These are phyloP conservation scores for Saccostrea cuccullata DNA, from an alignment of 1,140 invertebrate genomes.

Conservation along the genomic window DNA sequence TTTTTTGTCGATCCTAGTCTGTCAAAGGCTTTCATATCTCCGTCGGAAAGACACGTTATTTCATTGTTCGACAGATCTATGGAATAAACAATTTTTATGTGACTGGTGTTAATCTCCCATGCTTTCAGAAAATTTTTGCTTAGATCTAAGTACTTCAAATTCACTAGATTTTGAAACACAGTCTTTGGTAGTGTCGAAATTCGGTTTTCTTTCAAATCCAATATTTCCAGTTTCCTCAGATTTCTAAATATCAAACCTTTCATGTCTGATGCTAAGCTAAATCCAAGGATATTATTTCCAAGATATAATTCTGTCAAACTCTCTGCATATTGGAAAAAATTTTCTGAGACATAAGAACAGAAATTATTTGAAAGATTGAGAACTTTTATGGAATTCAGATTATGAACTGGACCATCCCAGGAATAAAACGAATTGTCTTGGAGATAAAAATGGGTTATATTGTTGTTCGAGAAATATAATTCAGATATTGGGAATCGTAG, in stretches of 20 bases:
- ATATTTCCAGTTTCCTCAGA: slow-evolving; percentile 34
- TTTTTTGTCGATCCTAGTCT: too few species aligned
- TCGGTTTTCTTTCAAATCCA: too few species aligned
- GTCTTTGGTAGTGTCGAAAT: too few species aligned
- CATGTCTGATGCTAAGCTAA: background rate
- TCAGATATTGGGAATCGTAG: background rate
- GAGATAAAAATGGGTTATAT: background rate
- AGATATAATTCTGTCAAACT: slow-evolving; percentile 7
- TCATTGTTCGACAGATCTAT: too few species aligned
- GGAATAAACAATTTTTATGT: too few species aligned
- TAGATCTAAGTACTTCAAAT: too few species aligned
- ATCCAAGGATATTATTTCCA: slow-evolving; percentile 44
- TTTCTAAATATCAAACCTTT: slow-evolving; percentile 12
- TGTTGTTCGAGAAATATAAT: background rate
- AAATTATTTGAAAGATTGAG: slow-evolving; percentile 48
- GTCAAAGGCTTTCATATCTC: too few species aligned
- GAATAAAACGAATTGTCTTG: slow-evolving; percentile 39
- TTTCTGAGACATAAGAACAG: too few species aligned
- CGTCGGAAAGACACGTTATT: too few species aligned
- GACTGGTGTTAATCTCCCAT: too few species aligned
- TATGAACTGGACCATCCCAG: slow-evolving; percentile 50
- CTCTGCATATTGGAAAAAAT: slow-evolving; percentile 49
- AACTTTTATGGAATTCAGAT: slow-evolving; percentile 21
- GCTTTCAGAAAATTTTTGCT: too few species aligned
- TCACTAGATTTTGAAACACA: too few species aligned